These are phyloP conservation scores for Palythoa grandis DNA, from an alignment of 92 coral and sea anemone genomes.

Conservation along the genomic window DNA sequence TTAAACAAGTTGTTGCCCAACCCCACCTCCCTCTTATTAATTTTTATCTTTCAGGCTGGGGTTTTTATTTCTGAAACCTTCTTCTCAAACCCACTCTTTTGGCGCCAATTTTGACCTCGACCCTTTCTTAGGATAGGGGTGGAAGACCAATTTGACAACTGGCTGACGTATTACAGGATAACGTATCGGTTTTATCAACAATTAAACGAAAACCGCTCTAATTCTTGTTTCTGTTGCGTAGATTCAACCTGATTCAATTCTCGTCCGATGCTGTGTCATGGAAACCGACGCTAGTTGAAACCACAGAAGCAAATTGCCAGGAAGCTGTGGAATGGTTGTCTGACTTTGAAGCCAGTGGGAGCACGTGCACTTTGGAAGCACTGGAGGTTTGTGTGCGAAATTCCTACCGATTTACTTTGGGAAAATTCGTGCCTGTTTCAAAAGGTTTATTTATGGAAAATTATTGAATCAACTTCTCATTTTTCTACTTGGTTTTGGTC, in stretches of 20 bases:
- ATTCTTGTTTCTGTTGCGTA: constrained; percentile 4
- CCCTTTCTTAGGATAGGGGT: background rate
- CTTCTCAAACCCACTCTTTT: background rate
- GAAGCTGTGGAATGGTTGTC: constrained; percentile 96
- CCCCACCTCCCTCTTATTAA: background rate
- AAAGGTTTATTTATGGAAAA: background rate
- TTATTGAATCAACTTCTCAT: background rate
- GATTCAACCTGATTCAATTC: constrained; percentile 89
- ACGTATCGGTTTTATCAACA: background rate
- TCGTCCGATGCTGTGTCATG: constrained; percentile 89
- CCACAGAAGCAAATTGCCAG: constrained; percentile 87
- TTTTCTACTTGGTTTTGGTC: no score
- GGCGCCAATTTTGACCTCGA: background rate
- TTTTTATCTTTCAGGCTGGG: background rate
- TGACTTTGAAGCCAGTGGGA: constrained; percentile 86
- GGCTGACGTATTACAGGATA: background rate
- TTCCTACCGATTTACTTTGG: background rate
- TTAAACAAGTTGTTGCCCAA: background rate
- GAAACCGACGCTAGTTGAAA: constrained; percentile 71
- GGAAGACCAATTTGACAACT: no score
- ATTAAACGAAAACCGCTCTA: background rate
- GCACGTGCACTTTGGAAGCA: constrained; percentile 85
- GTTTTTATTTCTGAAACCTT: background rate
- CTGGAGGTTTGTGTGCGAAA: constrained; percentile 62
- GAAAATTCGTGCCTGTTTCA: background rate